Evolutionary conservation across 2,113 vertebrate genomes (phyloP), one percentile per base, ranked within the genome.

Genomic region (Geococcyx californianus): DNA sequence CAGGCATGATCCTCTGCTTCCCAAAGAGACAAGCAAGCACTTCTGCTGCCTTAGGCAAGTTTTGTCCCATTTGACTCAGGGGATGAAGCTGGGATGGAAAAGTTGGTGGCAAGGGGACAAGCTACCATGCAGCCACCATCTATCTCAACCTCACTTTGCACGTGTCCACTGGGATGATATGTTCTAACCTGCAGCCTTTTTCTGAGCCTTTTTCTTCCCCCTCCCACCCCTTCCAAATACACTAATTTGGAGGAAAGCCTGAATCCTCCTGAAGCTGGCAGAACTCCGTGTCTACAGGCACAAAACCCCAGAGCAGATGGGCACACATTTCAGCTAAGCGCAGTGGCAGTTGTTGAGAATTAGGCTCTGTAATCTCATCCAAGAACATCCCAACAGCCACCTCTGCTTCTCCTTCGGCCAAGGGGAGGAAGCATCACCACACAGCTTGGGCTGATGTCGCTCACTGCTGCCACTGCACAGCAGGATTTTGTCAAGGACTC

Each of bases 291-390:
- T 87, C 64, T 75, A 60, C 29, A 38, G 87, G 58, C 89, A 93
- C 88, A 90, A 91, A 93, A 54, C n/a, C 89, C 82, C 87, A 7
- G 64, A 97, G 94, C 97, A 97, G 96, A 96, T 97, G 97, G 95
- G 66, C 87, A 91, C 77, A 88, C 9, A 6, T 87, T 94, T 94
- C 33, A 11, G 94, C 87, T 93, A 56, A 84, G 42, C 8, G 1
- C 56, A 55, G 84, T 21, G 68, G 83, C 97, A 96, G 94, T 93
- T 96, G 91, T 82, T 96, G 92, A 85, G 62, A 91, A 95, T 95
- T 95, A 94, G 79, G 69, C 67, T 49, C 74, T 73, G 64, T 45
- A 84, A 62, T 91, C 83, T 77, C 91, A 74, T 89, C 91, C 95
- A 96, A 79, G 51, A 93, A n/a, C 78, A 78, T 91, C 63, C 21